phyloP scores from a whole-genome alignment of 2,113 vertebrate species.

The Phrynosoma platyrhinos region DNA sequence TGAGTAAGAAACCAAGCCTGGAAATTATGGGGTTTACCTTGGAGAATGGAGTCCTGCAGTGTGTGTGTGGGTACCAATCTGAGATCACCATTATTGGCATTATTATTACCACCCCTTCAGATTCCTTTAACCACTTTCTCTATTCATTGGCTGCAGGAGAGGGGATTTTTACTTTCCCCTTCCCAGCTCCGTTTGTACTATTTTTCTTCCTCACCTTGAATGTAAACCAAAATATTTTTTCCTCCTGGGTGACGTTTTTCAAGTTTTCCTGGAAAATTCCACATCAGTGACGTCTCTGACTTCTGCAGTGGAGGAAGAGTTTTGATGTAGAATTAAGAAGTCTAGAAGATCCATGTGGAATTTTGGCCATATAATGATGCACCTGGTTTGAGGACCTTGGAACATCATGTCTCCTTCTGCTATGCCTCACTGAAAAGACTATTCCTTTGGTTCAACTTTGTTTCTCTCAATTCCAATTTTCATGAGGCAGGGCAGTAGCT shows the following conservation, averaged over 20 bases:
- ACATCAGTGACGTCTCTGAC: slow-evolving; percentile 76
- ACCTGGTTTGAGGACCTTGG: background rate
- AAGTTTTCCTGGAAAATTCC: slow-evolving; percentile 94
- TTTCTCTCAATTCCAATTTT: background rate
- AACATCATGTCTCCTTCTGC: background rate
- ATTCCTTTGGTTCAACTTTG: background rate
- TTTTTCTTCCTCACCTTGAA: slow-evolving; percentile 18
- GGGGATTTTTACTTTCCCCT: background rate
- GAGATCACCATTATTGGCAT: no score
- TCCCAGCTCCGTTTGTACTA: background rate
- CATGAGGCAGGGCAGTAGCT: background rate
- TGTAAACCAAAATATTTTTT: slow-evolving; percentile 49
- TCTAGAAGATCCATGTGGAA: slow-evolving; percentile 63
- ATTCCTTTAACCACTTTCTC: no score
- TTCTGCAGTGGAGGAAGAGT: slow-evolving; percentile 36
- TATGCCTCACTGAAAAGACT: background rate
- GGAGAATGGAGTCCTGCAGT: no score
- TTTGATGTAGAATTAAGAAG: slow-evolving; percentile 76
- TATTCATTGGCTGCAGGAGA: no score
- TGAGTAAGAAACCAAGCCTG: no score
- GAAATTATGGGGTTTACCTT: no score
- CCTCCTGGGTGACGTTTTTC: slow-evolving; percentile 77
- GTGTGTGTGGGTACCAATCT: no score
- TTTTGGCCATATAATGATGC: background rate
- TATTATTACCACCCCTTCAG: no score